Base-by-base conservation (phyloP, 1,140 invertebrate species). In the Trichoplusia ni region DNA sequence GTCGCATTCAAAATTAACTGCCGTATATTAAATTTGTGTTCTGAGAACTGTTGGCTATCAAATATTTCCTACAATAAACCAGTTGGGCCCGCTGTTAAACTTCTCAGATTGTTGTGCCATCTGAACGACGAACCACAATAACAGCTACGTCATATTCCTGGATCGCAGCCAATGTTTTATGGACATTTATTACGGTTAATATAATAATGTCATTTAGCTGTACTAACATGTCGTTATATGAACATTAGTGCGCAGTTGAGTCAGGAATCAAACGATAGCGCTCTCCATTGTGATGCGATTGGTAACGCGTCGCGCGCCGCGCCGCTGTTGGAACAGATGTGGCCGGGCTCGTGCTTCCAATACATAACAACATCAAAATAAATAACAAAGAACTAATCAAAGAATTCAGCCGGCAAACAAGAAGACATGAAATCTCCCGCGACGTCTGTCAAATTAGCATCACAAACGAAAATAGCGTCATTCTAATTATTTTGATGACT, bases 401-500 rank as follows among this genome's bases (percentile, higher is more conserved):
- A 84, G 78, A 81, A 81, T 83, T 64, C 70, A 82, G 75, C 65
- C 70, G 73, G 71, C 75, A 79, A 84, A 82, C 81, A 81, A 88
- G 80, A 82, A 81, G 74, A 84, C 75, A 80, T 75, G 76, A 82
- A 86, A 79, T 87, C 88, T 86, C 85, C 86, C 88, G 88, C 86
- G 88, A 88, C 88, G 88, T 82, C 84, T 89, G 88, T 90, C 88
- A 89, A 89, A 89, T 89, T 89, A 89, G 82, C 86, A 89, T 88
- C 86, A 79, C 76, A 86, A 84, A 88, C 86, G 76, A 84, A 84
- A 90, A 90, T 90, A 90, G 84, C 88, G 80, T 86, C 82, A 90
- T 90, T 90, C 86, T 90, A 90, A 90, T 90, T 90, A 90, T 90
- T 90, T 90, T 90, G 88, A 90, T 90, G 86, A 90, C 84, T 90